Evolutionary conservation across 2,888 invertebrate species (phyloP).

Genomic region (Stomorhina lunata): DNA sequence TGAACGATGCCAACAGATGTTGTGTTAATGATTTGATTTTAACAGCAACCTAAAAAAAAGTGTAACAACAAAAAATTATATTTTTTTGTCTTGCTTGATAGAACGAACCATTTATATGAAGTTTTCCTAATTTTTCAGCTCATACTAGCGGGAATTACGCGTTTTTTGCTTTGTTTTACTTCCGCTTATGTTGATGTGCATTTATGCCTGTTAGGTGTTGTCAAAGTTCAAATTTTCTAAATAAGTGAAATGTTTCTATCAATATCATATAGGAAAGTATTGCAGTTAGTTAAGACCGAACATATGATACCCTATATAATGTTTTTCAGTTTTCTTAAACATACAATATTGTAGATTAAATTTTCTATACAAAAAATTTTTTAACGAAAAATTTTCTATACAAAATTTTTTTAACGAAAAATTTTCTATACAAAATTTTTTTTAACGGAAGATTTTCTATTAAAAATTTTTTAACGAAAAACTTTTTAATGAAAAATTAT

Average conservation of each 20-base stretch:
- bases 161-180: neutral
- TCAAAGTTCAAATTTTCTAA: no score
- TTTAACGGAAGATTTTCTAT: no score
- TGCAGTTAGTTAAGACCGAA: no score
- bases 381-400: no score
- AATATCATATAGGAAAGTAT: no score
- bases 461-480: no score
- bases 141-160: neutral
- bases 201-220: slow-evolving; percentile 4
- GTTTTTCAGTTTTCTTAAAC: neutral
- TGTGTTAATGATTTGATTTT: slow-evolving; percentile 42
- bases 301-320: neutral
- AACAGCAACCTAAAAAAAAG: neutral
- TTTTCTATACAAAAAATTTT: no score
- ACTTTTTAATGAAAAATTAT: no score
- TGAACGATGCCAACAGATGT: slow-evolving; percentile 35
- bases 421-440: no score
- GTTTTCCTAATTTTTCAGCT: neutral
- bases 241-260: no score
- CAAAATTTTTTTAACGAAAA: no score
- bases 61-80: neutral
- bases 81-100: neutral
- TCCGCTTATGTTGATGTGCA: slow-evolving; percentile 1
- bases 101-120: neutral
- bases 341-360: neutral